Evolutionary conservation across 2,888 invertebrate genomes (phyloP).

Genomic region (Busseola fusca): DNA sequence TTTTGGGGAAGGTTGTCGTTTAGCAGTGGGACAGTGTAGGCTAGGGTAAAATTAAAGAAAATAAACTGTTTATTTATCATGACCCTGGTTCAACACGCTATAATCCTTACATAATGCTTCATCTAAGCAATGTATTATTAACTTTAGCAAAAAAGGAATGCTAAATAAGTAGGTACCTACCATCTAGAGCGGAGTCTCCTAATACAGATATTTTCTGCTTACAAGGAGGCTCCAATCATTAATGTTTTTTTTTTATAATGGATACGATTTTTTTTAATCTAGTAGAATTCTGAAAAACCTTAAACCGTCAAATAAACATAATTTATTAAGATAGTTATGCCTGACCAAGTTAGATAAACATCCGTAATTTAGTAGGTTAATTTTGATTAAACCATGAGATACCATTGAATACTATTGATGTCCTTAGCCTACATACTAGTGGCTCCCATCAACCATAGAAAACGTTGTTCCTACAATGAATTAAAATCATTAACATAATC

Average conservation of each 20-base stretch:
- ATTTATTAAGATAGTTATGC: conserved; percentile 46
- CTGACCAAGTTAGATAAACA: conserved; percentile 57
- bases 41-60: not conserved
- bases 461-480: conserved; percentile 44
- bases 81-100: too few relatives aligned
- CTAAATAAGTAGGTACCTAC: too few relatives aligned
- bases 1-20: too few relatives aligned
- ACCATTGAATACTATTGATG: conserved; percentile 51
- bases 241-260: too few relatives aligned
- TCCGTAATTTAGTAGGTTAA: conserved; percentile 52
- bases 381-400: conserved; percentile 58
- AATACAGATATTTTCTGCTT: too few relatives aligned
- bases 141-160: too few relatives aligned
- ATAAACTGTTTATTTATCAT: not conserved
- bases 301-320: conserved; percentile 29
- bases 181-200: too few relatives aligned
- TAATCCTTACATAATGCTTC: too few relatives aligned
- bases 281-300: conserved; percentile 7
- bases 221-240: too few relatives aligned
- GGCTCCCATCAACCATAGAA: conserved; percentile 39
- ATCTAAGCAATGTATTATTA: too few relatives aligned
- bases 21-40: too few relatives aligned
- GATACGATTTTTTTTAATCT: too few relatives aligned
- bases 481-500: conserved; percentile 50
- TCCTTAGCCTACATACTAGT: conserved; percentile 56